Conservation (phyloP, 2,113 vertebrate genomes). For the Eretmochelys imbricata region DNA sequence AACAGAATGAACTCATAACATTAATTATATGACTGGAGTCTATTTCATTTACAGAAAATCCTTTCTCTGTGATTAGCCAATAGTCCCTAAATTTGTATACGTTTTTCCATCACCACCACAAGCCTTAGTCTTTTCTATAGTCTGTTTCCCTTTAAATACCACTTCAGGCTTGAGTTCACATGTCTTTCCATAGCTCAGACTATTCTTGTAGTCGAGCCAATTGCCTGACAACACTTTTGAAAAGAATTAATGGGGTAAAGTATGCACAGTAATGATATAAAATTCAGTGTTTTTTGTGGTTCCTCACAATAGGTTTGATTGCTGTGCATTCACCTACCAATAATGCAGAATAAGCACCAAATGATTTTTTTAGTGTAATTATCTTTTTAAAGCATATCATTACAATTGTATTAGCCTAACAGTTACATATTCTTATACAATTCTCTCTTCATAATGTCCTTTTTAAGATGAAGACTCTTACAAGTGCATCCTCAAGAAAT, state of each 20-base stretch:
- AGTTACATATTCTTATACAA: neutral
- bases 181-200: slow-evolving; percentile 63
- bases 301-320: slow-evolving; percentile 46
- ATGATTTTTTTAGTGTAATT: neutral
- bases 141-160: slow-evolving; percentile 67
- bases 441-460: neutral
- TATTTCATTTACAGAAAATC: slow-evolving; percentile 34
- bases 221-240: slow-evolving; percentile 60
- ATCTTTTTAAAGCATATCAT: neutral
- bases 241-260: slow-evolving; percentile 59
- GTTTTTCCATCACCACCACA: slow-evolving; percentile 41
- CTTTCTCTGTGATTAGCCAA: slow-evolving; percentile 18
- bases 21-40: slow-evolving; percentile 35
- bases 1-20: slow-evolving; percentile 50
- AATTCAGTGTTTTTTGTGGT: slow-evolving; percentile 17
- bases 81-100: slow-evolving; percentile 34
- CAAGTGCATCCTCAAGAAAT: neutral
- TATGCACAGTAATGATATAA: slow-evolving; percentile 29
- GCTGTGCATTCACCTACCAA: slow-evolving; percentile 32
- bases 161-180: slow-evolving; percentile 66
- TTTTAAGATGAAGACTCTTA: neutral
- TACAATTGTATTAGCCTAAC: neutral
- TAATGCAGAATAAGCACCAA: neutral
- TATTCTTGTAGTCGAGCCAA: slow-evolving; percentile 66
- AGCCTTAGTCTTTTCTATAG: slow-evolving; percentile 43